phyloP scores from a whole-genome alignment of 2,888 invertebrate species.

The Ferdinandea cuprea region DNA sequence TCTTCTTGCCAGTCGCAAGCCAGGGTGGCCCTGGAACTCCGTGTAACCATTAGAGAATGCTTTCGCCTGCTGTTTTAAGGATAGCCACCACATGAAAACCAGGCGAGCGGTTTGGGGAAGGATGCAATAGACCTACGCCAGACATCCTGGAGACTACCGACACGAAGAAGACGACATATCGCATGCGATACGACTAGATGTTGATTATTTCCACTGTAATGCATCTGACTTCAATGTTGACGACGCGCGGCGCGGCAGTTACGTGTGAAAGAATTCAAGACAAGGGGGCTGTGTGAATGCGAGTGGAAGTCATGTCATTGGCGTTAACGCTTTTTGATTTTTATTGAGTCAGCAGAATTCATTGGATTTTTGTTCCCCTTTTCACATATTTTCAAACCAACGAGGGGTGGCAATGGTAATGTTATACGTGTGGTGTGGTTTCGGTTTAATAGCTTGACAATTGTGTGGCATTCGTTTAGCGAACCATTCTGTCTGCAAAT shows the following conservation, averaged over 20 bases:
- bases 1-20: neutral
- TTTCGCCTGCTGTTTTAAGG: constrained; percentile 47
- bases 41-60: constrained; percentile 12
- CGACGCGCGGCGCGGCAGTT: neutral
- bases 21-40: constrained; percentile 18
- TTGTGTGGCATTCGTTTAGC: constrained; percentile 56
- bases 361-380: constrained; percentile 73
- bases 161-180: constrained; percentile 27
- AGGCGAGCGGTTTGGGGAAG: neutral
- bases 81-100: constrained; percentile 26
- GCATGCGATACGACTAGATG: constrained; percentile 41
- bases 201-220: constrained; percentile 70
- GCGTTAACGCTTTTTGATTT: constrained; percentile 83
- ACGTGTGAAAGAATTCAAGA: constrained; percentile 43
- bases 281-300: constrained; percentile 1
- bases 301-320: constrained; percentile 81
- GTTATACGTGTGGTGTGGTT: constrained; percentile 56
- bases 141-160: constrained; percentile 53
- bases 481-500: constrained; percentile 57
- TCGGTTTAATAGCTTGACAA: constrained; percentile 66
- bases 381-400: constrained; percentile 39
- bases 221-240: constrained; percentile 52
- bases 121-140: constrained; percentile 38
- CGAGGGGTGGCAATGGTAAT: constrained; percentile 20
- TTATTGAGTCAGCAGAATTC: constrained; percentile 83